Percentiles rank a stretch among this genome's conserved stretches.
phyloP scores from a whole-genome alignment of 1,140 invertebrate genomes.

The Aphaenogaster ashmeadi region DNA sequence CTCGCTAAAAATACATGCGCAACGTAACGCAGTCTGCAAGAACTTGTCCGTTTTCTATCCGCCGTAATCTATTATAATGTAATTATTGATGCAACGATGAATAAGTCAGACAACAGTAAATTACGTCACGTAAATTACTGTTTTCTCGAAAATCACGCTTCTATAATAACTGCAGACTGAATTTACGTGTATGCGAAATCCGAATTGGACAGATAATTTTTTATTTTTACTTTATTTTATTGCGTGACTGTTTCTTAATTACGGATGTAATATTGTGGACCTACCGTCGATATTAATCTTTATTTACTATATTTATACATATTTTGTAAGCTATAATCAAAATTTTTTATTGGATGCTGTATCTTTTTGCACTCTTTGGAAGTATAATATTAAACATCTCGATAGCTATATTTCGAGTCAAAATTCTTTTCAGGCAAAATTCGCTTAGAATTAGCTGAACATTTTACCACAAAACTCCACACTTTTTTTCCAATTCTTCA shows the following conservation, averaged over 20 bases:
- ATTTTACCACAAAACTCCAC: neutral
- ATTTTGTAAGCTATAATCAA: no score
- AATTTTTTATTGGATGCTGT: neutral
- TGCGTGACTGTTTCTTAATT: neutral
- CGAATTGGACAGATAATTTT: neutral
- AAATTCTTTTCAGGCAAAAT: neutral
- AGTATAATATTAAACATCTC: neutral
- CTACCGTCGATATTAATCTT: neutral
- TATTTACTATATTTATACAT: neutral
- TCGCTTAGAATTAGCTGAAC: neutral
- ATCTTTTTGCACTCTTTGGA: neutral
- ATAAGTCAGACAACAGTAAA: neutral
- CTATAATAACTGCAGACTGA: neutral
- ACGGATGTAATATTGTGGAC: neutral
- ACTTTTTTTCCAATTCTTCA: neutral
- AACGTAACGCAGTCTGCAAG: constrained; percentile 52
- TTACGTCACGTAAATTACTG: neutral
- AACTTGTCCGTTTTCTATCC: constrained; percentile 12
- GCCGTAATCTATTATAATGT: constrained; percentile 11
- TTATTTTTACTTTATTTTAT: neutral
- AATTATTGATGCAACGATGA: constrained; percentile 36
- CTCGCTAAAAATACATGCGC: constrained; percentile 55
- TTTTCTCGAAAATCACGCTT: neutral
- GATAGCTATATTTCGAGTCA: neutral
- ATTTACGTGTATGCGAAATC: neutral